phyloP scores from a whole-genome alignment of 2,113 vertebrate species.

The Theristicus caerulescens region DNA sequence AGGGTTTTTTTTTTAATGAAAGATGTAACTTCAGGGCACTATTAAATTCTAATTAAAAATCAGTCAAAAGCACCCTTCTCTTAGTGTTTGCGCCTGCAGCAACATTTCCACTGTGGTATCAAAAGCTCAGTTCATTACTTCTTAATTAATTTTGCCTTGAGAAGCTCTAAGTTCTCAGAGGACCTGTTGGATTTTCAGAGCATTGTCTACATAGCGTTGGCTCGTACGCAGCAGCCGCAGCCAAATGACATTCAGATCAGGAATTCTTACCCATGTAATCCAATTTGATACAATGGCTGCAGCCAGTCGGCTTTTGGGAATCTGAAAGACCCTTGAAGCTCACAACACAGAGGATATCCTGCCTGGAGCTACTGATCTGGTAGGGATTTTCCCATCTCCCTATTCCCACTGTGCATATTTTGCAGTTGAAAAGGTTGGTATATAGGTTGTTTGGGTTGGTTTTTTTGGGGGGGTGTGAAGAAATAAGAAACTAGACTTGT shows the following conservation, averaged over 20 bases:
- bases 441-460: neutral
- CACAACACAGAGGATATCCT: neutral
- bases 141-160: conserved; percentile 70
- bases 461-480: neutral
- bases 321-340: neutral
- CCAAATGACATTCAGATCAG: conserved; percentile 1
- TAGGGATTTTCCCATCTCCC: conserved; percentile 1
- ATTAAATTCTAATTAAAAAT: conserved; percentile 72
- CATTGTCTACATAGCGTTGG: neutral
- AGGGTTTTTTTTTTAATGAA: neutral
- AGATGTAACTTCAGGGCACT: conserved; percentile 56
- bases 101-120: conserved; percentile 20
- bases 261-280: conserved; percentile 37
- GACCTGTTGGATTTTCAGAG: conserved; percentile 41
- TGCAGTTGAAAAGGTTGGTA: neutral
- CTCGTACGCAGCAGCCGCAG: neutral
- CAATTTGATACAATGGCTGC: conserved; percentile 23
- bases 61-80: conserved; percentile 36
- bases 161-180: conserved; percentile 43
- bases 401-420: neutral
- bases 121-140: conserved; percentile 58
- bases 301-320: neutral
- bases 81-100: conserved; percentile 55
- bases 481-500: neutral
- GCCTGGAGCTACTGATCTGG: neutral